phyloP scores from a whole-genome alignment of 1,140 invertebrate species.

The Pseudomyrmex dendroicus region DNA sequence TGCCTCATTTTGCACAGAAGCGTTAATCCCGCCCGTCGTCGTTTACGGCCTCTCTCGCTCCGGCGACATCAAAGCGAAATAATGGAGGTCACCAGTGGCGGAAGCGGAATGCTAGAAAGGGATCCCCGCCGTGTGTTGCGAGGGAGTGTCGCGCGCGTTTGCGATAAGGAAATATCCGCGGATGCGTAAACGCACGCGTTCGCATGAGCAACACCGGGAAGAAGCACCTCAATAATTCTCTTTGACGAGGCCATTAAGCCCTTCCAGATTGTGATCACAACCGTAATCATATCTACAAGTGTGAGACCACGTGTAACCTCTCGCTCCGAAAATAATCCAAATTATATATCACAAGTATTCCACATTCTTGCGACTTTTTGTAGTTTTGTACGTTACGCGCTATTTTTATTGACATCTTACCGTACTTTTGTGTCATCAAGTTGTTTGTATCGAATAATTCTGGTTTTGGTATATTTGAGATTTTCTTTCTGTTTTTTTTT shows the following conservation, averaged over 20 bases:
- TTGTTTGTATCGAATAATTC: background rate
- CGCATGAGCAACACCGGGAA: constrained; percentile 28
- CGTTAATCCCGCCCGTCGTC: constrained; percentile 50
- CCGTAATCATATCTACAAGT: background rate
- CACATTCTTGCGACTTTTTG: background rate
- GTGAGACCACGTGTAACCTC: too few species aligned
- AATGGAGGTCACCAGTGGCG: constrained; percentile 53
- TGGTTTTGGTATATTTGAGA: background rate
- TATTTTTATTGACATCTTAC: background rate
- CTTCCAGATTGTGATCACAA: constrained; percentile 38
- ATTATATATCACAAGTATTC: background rate
- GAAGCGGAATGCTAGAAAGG: constrained; percentile 54
- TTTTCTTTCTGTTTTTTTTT: background rate
- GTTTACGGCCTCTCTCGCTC: constrained; percentile 56
- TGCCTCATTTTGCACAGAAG: constrained; percentile 61
- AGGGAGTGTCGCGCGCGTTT: constrained; percentile 44
- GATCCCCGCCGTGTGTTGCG: background rate
- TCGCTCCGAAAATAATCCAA: background rate
- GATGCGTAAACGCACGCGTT: constrained; percentile 40
- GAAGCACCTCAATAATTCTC: constrained; percentile 8
- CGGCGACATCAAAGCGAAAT: constrained; percentile 70
- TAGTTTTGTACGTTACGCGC: background rate
- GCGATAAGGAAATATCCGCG: constrained; percentile 48
- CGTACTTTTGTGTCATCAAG: background rate
- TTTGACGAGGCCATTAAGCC: constrained; percentile 41